A percentile compares a stretch with the other conserved stretches of the same genome.
phyloP scores from a whole-genome alignment of 2,797 vertebrate species.

The Sebastes minor region DNA sequence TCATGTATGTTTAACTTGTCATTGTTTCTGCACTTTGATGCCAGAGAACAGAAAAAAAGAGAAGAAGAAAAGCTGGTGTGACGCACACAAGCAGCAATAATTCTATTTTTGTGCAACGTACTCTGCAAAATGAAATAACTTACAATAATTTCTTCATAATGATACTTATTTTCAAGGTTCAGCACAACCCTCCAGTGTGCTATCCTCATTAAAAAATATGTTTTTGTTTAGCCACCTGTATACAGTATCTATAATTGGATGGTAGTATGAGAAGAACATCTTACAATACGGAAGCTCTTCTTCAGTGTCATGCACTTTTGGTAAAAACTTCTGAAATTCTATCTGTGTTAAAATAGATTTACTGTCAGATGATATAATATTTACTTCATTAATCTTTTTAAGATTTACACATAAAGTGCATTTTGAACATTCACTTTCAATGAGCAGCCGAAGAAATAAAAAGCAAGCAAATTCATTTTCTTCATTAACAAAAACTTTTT shows the following conservation, averaged over 20 bases:
- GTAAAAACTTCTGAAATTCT: background rate
- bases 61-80: background rate
- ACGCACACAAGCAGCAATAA: background rate
- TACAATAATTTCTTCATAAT: background rate
- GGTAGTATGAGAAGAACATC: background rate
- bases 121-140: background rate
- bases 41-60: background rate
- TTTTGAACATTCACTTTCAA: background rate
- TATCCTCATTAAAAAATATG: background rate
- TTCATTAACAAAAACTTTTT: background rate
- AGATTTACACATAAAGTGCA: background rate
- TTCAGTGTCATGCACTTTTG: background rate
- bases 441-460: background rate
- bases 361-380: background rate
- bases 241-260: background rate
- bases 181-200: background rate
- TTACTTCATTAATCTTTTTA: background rate
- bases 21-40: background rate
- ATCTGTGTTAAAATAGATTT: background rate
- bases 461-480: background rate
- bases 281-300: background rate
- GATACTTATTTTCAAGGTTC: background rate
- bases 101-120: background rate
- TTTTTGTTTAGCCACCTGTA: background rate
- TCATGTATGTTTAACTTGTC: background rate